Evolutionary conservation across 2,113 vertebrate species (phyloP).

Genomic region (Anhinga rufa): DNA sequence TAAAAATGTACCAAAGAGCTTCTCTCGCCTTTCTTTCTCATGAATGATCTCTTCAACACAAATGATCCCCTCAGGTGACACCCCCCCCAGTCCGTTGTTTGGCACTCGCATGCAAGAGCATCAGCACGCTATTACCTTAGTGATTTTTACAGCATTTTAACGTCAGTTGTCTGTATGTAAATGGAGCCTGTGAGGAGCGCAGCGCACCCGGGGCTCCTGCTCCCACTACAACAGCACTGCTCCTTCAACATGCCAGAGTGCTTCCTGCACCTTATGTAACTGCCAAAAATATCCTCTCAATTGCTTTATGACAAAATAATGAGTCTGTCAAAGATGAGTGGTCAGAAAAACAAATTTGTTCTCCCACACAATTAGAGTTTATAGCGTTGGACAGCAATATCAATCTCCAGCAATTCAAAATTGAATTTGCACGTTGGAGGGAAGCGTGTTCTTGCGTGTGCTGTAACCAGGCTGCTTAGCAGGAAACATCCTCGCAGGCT

Average conservation of each 20-base stretch:
- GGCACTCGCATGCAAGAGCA: not conserved
- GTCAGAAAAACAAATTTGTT: constrained; percentile 43
- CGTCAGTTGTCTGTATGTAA: constrained; percentile 48
- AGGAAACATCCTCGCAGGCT: not conserved
- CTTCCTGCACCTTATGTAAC: constrained; percentile 31
- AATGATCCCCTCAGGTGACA: not conserved
- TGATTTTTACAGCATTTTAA: constrained; percentile 46
- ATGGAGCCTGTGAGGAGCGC: constrained; percentile 29
- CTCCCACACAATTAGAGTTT: constrained; percentile 57
- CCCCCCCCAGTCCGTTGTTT: constrained; percentile 19
- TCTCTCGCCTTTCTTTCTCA: not conserved
- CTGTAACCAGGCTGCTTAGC: constrained; percentile 21
- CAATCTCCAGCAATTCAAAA: constrained; percentile 37
- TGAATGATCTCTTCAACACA: constrained; percentile 17
- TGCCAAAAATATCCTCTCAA: constrained; percentile 34
- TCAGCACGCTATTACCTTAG: constrained; percentile 34
- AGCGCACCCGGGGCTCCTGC: not conserved
- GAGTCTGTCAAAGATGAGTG: constrained; percentile 66
- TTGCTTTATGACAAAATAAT: constrained; percentile 58
- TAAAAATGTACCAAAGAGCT: constrained; percentile 49
- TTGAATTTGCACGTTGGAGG: constrained; percentile 3
- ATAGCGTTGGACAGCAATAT: constrained; percentile 34
- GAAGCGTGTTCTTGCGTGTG: not conserved
- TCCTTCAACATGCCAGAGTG: not conserved
- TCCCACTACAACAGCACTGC: not conserved